A percentile compares a stretch with the other conserved stretches of the same genome.
Evolutionary conservation across 2,888 invertebrate genomes (phyloP).

Genomic region (Mactromeris polynyma): DNA sequence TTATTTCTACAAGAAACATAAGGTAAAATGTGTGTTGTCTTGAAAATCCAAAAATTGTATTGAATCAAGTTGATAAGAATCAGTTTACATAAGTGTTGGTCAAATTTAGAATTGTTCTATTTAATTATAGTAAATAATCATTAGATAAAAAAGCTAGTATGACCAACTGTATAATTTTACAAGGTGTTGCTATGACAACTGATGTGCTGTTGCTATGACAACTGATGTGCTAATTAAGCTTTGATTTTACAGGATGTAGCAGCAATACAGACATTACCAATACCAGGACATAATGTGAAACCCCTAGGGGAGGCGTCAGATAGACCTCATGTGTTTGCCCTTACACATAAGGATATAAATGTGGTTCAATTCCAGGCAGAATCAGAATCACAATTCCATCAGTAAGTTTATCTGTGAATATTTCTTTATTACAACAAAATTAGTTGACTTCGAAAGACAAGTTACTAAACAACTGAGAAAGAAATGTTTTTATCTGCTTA

Average conservation of each 20-base stretch:
- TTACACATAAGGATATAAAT: constrained; percentile 83
- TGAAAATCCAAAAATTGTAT: not conserved
- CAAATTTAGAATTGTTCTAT: no score
- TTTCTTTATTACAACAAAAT: not conserved
- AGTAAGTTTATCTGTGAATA: constrained; percentile 20
- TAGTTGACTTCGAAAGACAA: not conserved
- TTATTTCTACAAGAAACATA: constrained; percentile 88
- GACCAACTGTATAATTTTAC: not conserved
- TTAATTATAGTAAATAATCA: no score
- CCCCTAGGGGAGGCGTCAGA: constrained; percentile 84
- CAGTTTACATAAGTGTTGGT: no score
- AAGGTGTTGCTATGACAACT: not conserved
- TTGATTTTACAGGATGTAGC: constrained; percentile 87
- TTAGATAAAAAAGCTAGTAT: no score
- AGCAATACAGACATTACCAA: constrained; percentile 89
- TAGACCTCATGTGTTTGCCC: constrained; percentile 74
- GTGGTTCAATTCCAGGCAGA: constrained; percentile 89
- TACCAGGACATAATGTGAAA: constrained; percentile 89
- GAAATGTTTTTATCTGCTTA: no score
- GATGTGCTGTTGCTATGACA: not conserved
- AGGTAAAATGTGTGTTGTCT: constrained; percentile 77
- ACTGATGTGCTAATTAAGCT: not conserved
- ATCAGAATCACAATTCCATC: constrained; percentile 87
- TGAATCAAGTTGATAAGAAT: not conserved
- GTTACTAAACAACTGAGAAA: no score